Evolutionary conservation across 1,140 invertebrate species (phyloP).

Genomic region (Drosophila sproati): DNA sequence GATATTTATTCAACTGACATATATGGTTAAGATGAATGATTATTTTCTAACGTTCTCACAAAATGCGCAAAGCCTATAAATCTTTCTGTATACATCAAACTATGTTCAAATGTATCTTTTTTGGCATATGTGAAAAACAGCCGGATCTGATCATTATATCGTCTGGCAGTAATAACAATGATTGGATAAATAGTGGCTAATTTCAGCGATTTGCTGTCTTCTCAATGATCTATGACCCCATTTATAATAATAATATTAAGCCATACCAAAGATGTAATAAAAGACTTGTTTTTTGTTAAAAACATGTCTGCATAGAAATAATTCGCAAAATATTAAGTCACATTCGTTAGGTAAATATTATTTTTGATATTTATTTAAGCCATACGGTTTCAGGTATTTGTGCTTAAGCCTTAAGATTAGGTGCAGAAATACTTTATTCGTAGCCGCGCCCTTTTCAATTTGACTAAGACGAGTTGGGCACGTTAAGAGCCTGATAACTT

Average conservation of each 20-base stretch:
- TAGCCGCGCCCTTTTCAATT: conserved; percentile 8
- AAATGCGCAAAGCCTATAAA: no score
- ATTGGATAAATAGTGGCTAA: not conserved
- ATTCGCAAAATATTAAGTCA: not conserved
- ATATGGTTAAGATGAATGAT: no score
- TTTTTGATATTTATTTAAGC: not conserved
- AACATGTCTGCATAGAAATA: not conserved
- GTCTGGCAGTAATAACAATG: not conserved
- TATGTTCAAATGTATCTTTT: conserved; percentile 2
- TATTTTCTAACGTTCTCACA: no score
- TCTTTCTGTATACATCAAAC: not conserved
- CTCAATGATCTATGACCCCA: not conserved
- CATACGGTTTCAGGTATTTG: not conserved
- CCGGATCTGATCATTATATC: not conserved
- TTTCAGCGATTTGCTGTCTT: not conserved
- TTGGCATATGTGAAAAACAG: not conserved
- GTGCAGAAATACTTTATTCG: not conserved
- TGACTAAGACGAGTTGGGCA: not conserved
- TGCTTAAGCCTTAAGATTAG: not conserved
- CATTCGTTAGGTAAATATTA: not conserved
- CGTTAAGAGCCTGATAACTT: not conserved
- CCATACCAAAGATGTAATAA: not conserved
- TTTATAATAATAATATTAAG: not conserved
- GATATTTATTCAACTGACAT: conserved; percentile 8
- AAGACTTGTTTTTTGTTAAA: not conserved